These are phyloP conservation scores for Chloroceryle amazona DNA, from an alignment of 2,797 vertebrate genomes.

Conservation along the genomic window DNA sequence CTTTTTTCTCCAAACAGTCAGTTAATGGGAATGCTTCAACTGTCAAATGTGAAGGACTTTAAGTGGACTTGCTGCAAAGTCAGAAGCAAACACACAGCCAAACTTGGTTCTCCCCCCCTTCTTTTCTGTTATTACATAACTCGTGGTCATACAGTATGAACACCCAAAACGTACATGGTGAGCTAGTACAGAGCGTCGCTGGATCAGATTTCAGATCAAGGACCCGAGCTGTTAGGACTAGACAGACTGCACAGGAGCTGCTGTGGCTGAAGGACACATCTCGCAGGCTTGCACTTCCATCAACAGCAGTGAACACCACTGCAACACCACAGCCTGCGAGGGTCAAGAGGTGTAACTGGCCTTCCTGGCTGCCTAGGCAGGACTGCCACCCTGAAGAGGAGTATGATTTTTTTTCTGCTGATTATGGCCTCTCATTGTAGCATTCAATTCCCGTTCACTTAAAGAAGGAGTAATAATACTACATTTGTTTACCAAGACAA, in stretches of 20 bases:
- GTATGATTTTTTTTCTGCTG: background rate
- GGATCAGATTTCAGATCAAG: background rate
- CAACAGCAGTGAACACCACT: rapidly evolving
- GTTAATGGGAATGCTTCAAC: background rate
- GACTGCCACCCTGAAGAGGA: background rate
- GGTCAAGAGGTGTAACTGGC: background rate
- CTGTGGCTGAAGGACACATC: background rate
- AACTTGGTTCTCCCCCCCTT: rapidly evolving
- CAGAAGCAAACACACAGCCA: background rate
- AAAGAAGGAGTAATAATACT: background rate
- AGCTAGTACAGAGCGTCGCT: background rate
- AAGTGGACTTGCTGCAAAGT: background rate
- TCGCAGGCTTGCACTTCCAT: too few species aligned
- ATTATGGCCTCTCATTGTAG: background rate
- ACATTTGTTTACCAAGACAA: background rate
- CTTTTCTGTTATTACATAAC: background rate
- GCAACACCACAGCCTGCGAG: rapidly evolving
- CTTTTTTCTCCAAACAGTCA: background rate
- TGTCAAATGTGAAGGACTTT: background rate
- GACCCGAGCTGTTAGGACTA: too few species aligned
- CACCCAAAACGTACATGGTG: background rate
- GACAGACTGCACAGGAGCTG: rapidly evolving
- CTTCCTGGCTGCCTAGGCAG: background rate
- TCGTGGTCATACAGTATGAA: background rate
- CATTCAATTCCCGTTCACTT: background rate